These are phyloP conservation scores for Lamprologus ornatipinnis DNA, from an alignment of 2,113 vertebrate species.

Conservation along the genomic window DNA sequence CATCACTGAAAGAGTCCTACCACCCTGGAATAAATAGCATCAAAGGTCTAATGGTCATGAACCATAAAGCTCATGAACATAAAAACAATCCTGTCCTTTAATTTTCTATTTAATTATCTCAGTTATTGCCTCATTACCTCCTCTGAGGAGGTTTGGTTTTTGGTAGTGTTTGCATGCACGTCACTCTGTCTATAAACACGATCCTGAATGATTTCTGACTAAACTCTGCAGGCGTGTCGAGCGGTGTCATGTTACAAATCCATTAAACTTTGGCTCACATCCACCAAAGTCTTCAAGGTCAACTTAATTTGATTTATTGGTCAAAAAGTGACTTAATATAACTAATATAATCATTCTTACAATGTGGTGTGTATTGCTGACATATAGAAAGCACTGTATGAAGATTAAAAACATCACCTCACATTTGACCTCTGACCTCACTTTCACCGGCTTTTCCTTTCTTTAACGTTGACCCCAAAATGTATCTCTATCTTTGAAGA, in stretches of 20 bases:
- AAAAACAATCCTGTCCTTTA: neutral
- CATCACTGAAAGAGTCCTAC: neutral
- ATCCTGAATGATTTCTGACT: neutral
- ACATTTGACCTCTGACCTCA: neutral
- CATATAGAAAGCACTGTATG: neutral
- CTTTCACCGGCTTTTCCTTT: neutral
- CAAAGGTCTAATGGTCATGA: neutral
- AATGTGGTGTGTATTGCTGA: neutral
- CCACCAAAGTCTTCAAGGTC: neutral
- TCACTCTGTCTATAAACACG: neutral
- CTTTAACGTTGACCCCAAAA: neutral
- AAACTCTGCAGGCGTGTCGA: neutral
- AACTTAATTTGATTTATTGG: neutral
- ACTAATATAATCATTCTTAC: neutral
- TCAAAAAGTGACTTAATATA: neutral
- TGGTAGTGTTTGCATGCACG: neutral
- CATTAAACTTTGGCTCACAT: neutral
- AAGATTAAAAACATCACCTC: neutral
- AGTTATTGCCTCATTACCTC: neutral
- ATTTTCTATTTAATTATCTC: neutral
- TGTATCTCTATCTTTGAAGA: neutral
- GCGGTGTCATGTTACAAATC: neutral
- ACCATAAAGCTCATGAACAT: neutral
- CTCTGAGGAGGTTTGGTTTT: neutral
- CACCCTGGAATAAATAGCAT: neutral